Percentiles rank a stretch among this genome's conserved stretches.
Conservation (phyloP, 1,140 invertebrate genomes). For the Phymorhynchus buccinoides region DNA sequence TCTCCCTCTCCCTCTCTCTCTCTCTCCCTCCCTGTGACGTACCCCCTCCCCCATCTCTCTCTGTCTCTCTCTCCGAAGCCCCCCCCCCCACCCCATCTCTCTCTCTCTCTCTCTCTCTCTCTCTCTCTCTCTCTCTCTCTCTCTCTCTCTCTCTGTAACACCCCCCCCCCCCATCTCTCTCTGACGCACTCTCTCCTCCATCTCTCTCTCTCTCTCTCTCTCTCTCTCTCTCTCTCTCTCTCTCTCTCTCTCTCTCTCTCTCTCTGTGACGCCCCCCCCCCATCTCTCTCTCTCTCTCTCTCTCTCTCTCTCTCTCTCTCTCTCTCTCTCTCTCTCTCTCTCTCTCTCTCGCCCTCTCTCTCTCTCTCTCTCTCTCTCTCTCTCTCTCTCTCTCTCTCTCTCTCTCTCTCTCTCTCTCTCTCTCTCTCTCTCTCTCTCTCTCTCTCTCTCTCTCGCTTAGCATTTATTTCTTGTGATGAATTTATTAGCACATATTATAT, state of each 20-base stretch:
- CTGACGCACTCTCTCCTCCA: background rate
- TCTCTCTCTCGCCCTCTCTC: background rate
- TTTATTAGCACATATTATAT: too few relatives aligned
- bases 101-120: constrained; percentile 3
- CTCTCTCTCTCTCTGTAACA: background rate
- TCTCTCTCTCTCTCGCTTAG: background rate
- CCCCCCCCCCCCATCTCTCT: too few relatives aligned
- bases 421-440: background rate
- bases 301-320: background rate
- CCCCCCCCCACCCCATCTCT: background rate
- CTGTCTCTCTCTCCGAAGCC: background rate
- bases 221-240: background rate
- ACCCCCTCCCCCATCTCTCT: background rate
- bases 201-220: background rate
- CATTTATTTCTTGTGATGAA: too few relatives aligned
- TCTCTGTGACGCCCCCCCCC: too few relatives aligned
- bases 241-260: too few relatives aligned
- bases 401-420: background rate
- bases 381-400: background rate
- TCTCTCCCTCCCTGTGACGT: too few relatives aligned
- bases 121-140: background rate
- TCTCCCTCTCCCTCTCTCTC: too few relatives aligned
- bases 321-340: background rate
- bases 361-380: background rate
- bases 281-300: background rate